Evolutionary conservation across 2,888 invertebrate species (phyloP), one percentile per base, ranked within the genome.

Genomic region (Zaprionus obscuricornis): DNA sequence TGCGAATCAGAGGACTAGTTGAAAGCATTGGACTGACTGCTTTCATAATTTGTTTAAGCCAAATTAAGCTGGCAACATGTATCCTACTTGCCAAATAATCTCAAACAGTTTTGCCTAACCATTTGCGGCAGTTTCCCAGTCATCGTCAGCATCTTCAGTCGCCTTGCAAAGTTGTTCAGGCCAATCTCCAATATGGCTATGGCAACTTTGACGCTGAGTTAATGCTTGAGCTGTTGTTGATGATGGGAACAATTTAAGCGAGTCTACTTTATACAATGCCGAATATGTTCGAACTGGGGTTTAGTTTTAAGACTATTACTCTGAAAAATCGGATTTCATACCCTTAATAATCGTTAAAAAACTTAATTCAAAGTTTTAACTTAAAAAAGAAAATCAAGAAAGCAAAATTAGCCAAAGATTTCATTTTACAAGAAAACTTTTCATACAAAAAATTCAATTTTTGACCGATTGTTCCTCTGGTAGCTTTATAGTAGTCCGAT

Each of bases 91-190:
- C 37, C 33, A 67, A 56, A 47, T 54, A 62, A 62, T 66, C 31
- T 45, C 66, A 62, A 56, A 47, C 62, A 62, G 52, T 63, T 70
- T 59, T 66, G 50, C 46, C 52, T 42, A 66, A 58, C 76, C 76
- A 77, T 77, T 81, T 81, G 74, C 31, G 74, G 76, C 77, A 81
- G 81, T 77, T 76, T 77, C 81, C 76, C 76, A 81, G 66, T n/a
- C 69, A 27, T 20, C 2, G 39, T n/a, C n/a, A n/a, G n/a, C n/a
- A n/a, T n/a, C n/a, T n/a, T n/a, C 43, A 49, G 46, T 50, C 66
- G 66, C 70, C 68, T 69, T 70, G 65, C 71, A 70, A 70, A 71
- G 71, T 71, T 71, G 71, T 72, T 47, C 56, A 29, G 24, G 52
- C 52, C 66, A 66, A 60, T n/a, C 62, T 26, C 70, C 39, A 56